phyloP scores from a whole-genome alignment of 2,888 invertebrate species.

The Lasioglossum leucozonium region DNA sequence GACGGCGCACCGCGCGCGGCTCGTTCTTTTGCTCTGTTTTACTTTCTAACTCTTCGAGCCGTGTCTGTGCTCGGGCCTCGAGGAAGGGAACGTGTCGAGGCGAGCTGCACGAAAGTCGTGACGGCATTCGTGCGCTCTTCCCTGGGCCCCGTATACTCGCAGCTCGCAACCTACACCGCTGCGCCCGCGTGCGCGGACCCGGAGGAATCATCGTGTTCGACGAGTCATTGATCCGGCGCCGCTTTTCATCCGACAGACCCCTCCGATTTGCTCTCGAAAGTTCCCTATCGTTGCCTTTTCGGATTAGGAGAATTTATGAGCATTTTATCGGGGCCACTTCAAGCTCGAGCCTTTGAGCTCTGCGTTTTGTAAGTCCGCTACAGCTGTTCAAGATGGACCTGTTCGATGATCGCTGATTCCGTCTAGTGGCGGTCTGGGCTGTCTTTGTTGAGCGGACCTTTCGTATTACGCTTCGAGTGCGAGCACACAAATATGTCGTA shows the following conservation, averaged over 20 bases:
- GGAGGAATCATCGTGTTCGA: slow-evolving; percentile 1
- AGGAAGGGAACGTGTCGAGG: slow-evolving; percentile 21
- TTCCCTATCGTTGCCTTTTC: not conserved
- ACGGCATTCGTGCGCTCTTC: slow-evolving; percentile 36
- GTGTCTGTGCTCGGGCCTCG: slow-evolving; percentile 32
- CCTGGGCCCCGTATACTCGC: not conserved
- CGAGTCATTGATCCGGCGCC: slow-evolving; percentile 16
- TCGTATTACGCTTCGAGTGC: not conserved
- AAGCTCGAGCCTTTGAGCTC: not conserved
- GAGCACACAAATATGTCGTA: no score
- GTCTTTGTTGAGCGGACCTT: not conserved
- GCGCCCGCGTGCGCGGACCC: not conserved
- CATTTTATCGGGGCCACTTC: not conserved
- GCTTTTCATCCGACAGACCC: not conserved
- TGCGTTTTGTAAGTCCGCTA: not conserved
- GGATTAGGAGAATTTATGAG: not conserved
- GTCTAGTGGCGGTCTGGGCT: not conserved
- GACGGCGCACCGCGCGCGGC: slow-evolving; percentile 5
- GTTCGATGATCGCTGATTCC: not conserved
- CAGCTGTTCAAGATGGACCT: not conserved
- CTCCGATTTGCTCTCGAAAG: not conserved
- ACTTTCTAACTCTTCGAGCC: slow-evolving; percentile 48
- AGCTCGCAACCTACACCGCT: not conserved
- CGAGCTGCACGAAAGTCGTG: slow-evolving; percentile 53
- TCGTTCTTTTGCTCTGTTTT: slow-evolving; percentile 54